Evolutionary conservation across 30 jellyfish, hydroid and myxozoan genomes (phyloP), one percentile per base, ranked within the genome.

Genomic region (Cassiopea andromeda): DNA sequence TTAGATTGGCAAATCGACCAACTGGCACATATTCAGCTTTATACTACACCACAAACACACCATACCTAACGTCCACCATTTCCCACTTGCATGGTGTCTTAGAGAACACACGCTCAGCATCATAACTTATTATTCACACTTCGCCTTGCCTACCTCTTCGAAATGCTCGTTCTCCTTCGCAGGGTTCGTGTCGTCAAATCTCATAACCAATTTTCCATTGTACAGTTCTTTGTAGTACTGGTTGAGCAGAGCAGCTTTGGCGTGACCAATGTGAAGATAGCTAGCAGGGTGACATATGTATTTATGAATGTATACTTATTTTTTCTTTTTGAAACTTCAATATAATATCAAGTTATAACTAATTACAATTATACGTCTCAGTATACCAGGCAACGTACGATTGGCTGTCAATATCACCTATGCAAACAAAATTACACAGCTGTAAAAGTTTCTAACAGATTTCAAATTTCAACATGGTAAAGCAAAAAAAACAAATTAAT

Each of bases 151-250:
- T 80, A 94, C 98, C 94, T 96, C 93, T 89, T 96, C 99, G 66
- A 84, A 96, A 84, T 87, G 97, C 44, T 93, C 97, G 83, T 96
- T 96, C 66, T 96, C 99, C 76, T 96, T 96, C 68, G 97, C 98
- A 46, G 99, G 99, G 89, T 96, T 96, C 27, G 99, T 96, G 74
- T 96, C 99, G 89, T 96, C 99, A 85, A 96, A 96, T 78, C 99
- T 69, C 98, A 96, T 92, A 48, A 96, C 84, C 79, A 96, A 93
- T 80, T 96, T 96, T 9, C 99, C 99, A 47, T 89, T 87, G 93
- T 96, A 91, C 1, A 73, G 18, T 69, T 96, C 99, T 85, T 89
- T 92, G 93, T 96, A 96, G 82, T 83, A 88, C 58, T 96, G 99
- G 70, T 96, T 96, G 97, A 96, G 87, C 69, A 96, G 87, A 54